Conservation (phyloP, 1,140 invertebrate species). For the Piezodorus guildinii region DNA sequence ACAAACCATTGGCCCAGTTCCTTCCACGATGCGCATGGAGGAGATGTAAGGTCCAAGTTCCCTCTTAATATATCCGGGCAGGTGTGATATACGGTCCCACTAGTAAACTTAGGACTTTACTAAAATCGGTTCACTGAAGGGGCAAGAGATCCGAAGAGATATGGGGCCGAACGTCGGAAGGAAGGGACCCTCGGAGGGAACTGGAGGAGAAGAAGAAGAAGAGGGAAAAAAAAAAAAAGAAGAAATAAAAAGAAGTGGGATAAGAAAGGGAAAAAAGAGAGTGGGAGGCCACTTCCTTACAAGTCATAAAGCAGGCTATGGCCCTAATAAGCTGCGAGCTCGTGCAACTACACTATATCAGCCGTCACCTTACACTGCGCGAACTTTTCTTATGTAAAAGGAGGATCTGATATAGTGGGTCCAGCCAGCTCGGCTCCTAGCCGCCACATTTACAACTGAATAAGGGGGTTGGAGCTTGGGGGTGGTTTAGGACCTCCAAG, state of each 20-base stretch:
- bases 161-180: slow-evolving; percentile 3
- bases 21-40: too few relatives aligned
- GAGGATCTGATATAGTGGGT: not conserved
- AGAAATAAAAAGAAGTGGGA: not conserved
- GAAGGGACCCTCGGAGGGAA: not conserved
- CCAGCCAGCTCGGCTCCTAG: slow-evolving; percentile 3
- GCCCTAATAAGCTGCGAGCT: not conserved
- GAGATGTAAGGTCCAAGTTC: too few relatives aligned
- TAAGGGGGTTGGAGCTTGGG: too few relatives aligned
- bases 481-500: too few relatives aligned
- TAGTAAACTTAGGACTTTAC: not conserved
- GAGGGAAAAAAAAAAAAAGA: slow-evolving; percentile 3
- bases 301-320: slow-evolving; percentile 18
- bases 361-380: slow-evolving; percentile 6
- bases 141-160: slow-evolving; percentile 11
- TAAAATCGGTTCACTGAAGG: not conserved
- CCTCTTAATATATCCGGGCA: not conserved
- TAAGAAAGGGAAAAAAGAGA: not conserved
- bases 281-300: slow-evolving; percentile 14
- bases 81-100: not conserved
- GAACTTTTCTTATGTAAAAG: slow-evolving; percentile 21
- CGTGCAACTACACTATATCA: slow-evolving; percentile 8
- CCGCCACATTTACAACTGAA: slow-evolving; percentile 5
- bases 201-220: not conserved
- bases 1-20: too few relatives aligned